Base-by-base conservation (phyloP, 2,113 vertebrate genomes). In the Chlorodrepanis virens region DNA sequence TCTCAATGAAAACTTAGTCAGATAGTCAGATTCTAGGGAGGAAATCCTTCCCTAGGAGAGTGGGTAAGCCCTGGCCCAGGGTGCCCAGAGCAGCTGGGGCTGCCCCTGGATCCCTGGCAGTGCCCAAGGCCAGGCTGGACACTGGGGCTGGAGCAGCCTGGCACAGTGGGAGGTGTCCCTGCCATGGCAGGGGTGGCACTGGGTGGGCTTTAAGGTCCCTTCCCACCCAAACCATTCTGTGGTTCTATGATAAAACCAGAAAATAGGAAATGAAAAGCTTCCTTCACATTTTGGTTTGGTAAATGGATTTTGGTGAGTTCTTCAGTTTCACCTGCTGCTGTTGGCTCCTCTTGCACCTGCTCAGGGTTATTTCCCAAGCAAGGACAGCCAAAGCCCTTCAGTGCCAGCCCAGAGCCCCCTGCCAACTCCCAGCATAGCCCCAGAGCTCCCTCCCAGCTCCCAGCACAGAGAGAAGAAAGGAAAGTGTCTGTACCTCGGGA, bases 401-500 rank as follows among this genome's bases (percentile, higher is more conserved):
- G 5, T 14, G 4, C 33, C 37, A 61, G 31, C 42, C 6, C 2
- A 56, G 35, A 67, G n/a, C 25, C 50, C 39, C 11, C 27, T 88
- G 10, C 57, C 50, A 35, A 2, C 25, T 31, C 49, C 65, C 57
- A 64, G 76, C 35, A 35, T 0, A 1, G 67, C 42, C 57, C 20
- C 6, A 1, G n/a, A 64, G n/a, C 25, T 63, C 47, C 12, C 10
- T 60, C 44, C 77, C 71, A 28, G 50, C 19, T 2, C 68, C 77
- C 61, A 53, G 69, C 49, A 11, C 17, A 3, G 44, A 54, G 23
- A 95, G 13, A 83, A 87, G 63, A 80, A 79, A 87, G 64, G 64
- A 78, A 87, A 69, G 61, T 45, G 65, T 53, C 65, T 92, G 91
- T 98, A 99, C 99, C 99, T 99, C 98, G 3, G 97, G 94, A 98